Conservation (phyloP, 2,113 vertebrate genomes). For the Lophius piscatorius region DNA sequence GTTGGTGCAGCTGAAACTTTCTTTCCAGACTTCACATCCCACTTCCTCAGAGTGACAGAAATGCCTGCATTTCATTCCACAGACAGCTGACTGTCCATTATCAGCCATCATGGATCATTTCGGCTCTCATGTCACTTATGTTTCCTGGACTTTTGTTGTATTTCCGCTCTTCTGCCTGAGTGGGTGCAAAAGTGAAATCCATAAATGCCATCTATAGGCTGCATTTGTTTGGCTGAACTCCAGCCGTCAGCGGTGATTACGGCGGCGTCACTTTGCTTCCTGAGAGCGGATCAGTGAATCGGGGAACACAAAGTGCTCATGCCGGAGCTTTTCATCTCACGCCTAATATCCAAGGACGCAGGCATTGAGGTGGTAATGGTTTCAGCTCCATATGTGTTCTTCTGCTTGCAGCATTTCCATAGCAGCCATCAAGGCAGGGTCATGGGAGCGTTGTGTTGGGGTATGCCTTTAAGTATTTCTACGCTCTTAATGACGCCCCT, state of each 20-base stretch:
- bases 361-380: not conserved
- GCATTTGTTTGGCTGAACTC: not conserved
- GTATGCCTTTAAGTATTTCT: not conserved
- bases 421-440: not conserved
- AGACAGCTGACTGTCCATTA: no score
- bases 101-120: no score
- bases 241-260: not conserved
- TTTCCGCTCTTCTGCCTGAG: no score
- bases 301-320: not conserved
- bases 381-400: not conserved
- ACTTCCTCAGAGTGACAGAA: no score
- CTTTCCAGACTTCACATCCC: no score
- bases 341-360: not conserved
- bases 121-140: no score
- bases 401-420: not conserved
- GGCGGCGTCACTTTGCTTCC: not conserved
- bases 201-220: no score
- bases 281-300: not conserved
- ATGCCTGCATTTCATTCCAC: no score
- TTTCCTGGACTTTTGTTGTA: no score
- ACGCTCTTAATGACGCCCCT: no score
- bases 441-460: not conserved
- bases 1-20: no score
- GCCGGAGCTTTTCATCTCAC: not conserved
- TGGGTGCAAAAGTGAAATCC: no score